Evolutionary conservation across 2,888 invertebrate species (phyloP), one percentile per base, ranked within the genome.

Genomic region (Aelia acuminata): DNA sequence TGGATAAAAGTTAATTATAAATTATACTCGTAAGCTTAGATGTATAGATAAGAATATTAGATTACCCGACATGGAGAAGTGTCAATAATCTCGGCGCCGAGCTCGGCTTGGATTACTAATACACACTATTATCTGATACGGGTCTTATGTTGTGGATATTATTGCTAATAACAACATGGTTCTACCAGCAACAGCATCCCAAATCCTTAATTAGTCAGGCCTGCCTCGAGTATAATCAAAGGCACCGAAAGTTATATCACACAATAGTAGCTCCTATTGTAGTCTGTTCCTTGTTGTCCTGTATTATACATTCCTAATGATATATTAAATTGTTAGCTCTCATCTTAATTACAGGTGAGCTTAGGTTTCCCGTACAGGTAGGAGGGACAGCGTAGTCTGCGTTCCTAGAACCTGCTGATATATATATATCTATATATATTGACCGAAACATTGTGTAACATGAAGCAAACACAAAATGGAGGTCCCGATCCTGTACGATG

Each of bases 111-210:
- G 80, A 43, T 80, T 80, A 80, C 80, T 80, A 80, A 80, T 47
- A 80, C 43, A 80, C 43, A 80, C 80, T 70, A 80, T 80, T 80
- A 80, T 80, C 80, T 80, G 80, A 80, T 80, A 80, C 43, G n/a
- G 75, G 63, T n/a, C 43, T 80, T 80, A 80, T 80, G 80, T n/a
- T 80, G 43, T 43, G 80, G 80, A 80, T 80, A 39, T 80, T 80
- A 80, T 80, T 80, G 80, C 80, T 80, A 80, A 80, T 80, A 80
- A 80, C 80, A 80, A 20, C 43, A 39, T 22, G 80, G 39, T 80
- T 47, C n/a, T 15, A 18, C n/a, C 31, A 70, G 63, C 63, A 31
- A 20, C 63, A 70, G 63, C 63, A 2, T 18, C 63, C 57, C 63
- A 70, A 70, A 70, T 70, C 63, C 63, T 70, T 70, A 70, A 70